Evolutionary conservation across 2,888 invertebrate species (phyloP), one percentile per base, ranked within the genome.

Genomic region (Orgyia antiqua): DNA sequence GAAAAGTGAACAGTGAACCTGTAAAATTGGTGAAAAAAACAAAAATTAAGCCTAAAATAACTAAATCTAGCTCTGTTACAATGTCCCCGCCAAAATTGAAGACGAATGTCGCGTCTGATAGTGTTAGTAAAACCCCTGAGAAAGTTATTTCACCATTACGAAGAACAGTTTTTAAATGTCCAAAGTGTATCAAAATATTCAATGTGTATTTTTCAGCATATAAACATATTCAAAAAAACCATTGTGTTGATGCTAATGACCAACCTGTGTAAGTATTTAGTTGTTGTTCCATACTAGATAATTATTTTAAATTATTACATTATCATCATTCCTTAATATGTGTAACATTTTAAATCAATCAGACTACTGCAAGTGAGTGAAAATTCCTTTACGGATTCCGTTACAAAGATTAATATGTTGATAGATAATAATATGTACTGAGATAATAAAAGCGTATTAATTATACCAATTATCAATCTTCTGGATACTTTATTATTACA

Each of bases 201-300:
- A 33, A 45, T 2, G 58, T 63, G 1, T 69, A 68, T 27, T 74
- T 69, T 24, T 51, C 66, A 3, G 72, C 79, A 0, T 48, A 47
- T 8, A 67, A 57, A 44, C 82, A 82, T 19, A 74, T 82, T 36
- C 68, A 79, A 27, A 78, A 68, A 13, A 40, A 42, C 9, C 82
- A 80, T 28, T 61, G 65, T 30, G 40, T 55, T 0, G 53, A 68
- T 24, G 35, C 21, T 1, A 39, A 54, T 1, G 66, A 64, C 0
- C 44, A 50, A 3, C 48, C 59, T 43, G 65, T 67, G 79, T 80
- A 42, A 71, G 78, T 71, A 4, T n/a, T n/a, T n/a, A n/a, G n/a
- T n/a, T n/a, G n/a, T 18, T 18, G 13, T 4, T n/a, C n/a, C n/a
- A n/a, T n/a, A n/a, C n/a, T n/a, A n/a, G n/a, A n/a, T n/a, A n/a